Conservation (phyloP, 2,113 vertebrate species). For the Heterotilapia buettikoferi region DNA sequence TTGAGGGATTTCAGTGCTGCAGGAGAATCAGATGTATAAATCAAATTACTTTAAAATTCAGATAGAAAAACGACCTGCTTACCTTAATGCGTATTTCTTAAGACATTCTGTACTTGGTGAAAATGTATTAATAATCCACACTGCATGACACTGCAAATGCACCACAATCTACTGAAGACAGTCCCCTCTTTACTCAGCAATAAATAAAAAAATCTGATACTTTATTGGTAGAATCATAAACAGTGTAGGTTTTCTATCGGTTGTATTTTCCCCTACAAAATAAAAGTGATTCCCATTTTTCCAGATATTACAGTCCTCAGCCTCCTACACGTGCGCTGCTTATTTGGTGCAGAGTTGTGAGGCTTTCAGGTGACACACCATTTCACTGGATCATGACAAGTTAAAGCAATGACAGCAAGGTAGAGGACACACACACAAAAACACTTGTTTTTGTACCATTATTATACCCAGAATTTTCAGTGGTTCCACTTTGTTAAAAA, state of each 20-base stretch:
- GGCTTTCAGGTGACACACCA: slow-evolving; percentile 64
- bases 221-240: not conserved
- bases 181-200: not conserved
- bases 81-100: slow-evolving; percentile 72
- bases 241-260: not conserved
- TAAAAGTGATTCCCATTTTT: not conserved
- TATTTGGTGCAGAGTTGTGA: slow-evolving; percentile 42
- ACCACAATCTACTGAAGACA: not conserved
- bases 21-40: slow-evolving; percentile 75
- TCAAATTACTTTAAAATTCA: slow-evolving; percentile 81
- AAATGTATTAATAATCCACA: slow-evolving; percentile 43
- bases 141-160: not conserved
- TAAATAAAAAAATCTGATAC: not conserved
- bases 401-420: slow-evolving; percentile 47
- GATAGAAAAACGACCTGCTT: slow-evolving; percentile 72
- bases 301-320: not conserved
- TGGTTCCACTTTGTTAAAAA: not conserved
- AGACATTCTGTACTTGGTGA: slow-evolving; percentile 9
- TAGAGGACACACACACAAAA: not conserved
- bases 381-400: slow-evolving; percentile 62
- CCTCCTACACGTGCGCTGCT: not conserved
- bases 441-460: not conserved
- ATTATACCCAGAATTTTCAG: not conserved
- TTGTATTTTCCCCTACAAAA: not conserved
- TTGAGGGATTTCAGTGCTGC: slow-evolving; percentile 72